Conservation (phyloP, 2,797 vertebrate genomes). For the Champsocephalus gunnari region DNA sequence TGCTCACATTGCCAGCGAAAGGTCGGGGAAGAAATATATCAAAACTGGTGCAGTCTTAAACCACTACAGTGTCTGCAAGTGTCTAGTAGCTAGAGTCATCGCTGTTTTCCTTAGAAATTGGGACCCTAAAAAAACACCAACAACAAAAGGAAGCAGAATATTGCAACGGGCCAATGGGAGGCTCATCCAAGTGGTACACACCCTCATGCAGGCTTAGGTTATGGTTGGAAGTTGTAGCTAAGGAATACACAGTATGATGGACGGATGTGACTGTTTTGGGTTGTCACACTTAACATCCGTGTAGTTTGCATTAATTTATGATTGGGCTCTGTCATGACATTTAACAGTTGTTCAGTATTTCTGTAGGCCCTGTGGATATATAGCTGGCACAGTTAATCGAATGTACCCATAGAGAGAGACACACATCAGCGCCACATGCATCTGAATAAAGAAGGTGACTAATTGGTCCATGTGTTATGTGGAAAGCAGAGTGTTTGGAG, state of each 20-base stretch:
- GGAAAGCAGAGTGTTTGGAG: background rate
- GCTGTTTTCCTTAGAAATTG: constrained; percentile 20
- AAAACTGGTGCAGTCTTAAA: background rate
- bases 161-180: constrained; percentile 7
- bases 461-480: background rate
- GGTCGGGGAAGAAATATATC: background rate
- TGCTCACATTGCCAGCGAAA: constrained; percentile 8
- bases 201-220: constrained; percentile 10
- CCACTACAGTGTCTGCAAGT: background rate
- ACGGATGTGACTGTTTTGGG: too few species aligned
- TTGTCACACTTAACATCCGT: background rate
- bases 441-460: constrained; percentile 5
- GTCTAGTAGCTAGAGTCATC: background rate
- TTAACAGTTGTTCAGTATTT: too few species aligned
- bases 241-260: background rate
- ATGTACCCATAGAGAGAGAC: constrained; percentile 2
- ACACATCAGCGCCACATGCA: background rate
- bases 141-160: background rate
- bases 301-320: background rate
- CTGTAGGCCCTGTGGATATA: too few species aligned
- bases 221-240: background rate
- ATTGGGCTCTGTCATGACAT: background rate
- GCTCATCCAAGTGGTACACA: constrained; percentile 5
- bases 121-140: constrained; percentile 5
- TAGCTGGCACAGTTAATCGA: constrained; percentile 33